Evolutionary conservation across 2,888 invertebrate species (phyloP), one percentile per base, ranked within the genome.

Genomic region (Tiphia femorata): DNA sequence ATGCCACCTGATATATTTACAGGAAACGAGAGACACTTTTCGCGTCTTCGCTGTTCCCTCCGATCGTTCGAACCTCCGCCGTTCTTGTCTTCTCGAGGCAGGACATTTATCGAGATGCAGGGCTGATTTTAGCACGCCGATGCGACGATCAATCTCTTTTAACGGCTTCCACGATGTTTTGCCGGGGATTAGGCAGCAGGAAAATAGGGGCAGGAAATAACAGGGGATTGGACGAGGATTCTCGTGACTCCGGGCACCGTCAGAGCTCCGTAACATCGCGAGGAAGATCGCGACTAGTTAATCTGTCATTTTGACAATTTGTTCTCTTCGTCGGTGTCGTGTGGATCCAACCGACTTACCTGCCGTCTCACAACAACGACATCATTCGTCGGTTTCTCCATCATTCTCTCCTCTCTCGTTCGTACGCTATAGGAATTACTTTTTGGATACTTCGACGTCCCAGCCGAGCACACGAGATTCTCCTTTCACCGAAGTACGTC

Each of bases 91-190:
- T 52, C 44, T 37, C 27, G 50, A 50, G 51, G 46, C 33, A 33
- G 19, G 25, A 49, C 21, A 46, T 47, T 47, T 6, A 44, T 14
- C 50, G 21, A 41, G 41, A 57, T 51, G 54, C 43, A 41, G 23
- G 46, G 57, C 55, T 60, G 66, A 62, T 53, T n/a, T n/a, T n/a
- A n/a, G n/a, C n/a, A n/a, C n/a, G n/a, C n/a, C n/a, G n/a, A n/a
- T n/a, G n/a, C n/a, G 67, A 58, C 75, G 61, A 79, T 79, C 75
- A 78, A 78, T 79, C 79, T 76, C 72, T 72, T 75, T 76, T 73
- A 73, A 73, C 67, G 67, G 68, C 62, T 67, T 73, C 72, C 69
- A 69, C 66, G 58, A 72, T 70, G 62, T 69, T 75, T 74, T 61
- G 66, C 49, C 54, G 55, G 53, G 71, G 72, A 74, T 77, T 74